Evolutionary conservation across 1,140 invertebrate genomes (phyloP), one percentile per base, ranked within the genome.

Genomic region (Drosophila guanche): DNA sequence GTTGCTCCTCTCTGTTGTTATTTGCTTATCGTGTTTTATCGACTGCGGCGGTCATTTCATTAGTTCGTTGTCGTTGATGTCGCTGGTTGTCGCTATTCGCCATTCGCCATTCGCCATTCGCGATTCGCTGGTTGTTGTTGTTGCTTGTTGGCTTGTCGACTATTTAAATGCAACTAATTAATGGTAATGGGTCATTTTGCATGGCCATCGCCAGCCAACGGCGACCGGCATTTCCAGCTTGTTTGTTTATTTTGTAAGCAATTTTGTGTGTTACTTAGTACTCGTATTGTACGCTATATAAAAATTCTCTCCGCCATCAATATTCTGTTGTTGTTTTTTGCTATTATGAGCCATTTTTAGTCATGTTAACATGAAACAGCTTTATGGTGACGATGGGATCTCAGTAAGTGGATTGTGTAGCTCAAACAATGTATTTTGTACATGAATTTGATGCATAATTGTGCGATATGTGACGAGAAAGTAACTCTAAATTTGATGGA

Each of bases 151-250:
- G 43, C 46, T 10, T 43, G 53, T 54, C 58, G 60, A 43, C 62
- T 69, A 57, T 84, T 84, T 84, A 84, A 84, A 85, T 74, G 81
- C 79, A 84, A 84, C 79, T 84, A 84, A 84, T 84, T 84, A 84
- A 86, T 69, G 81, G 80, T 84, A 84, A 84, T 84, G 81, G 80
- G 76, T 84, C 80, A 84, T 85, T 84, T 84, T 84, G 80, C 80
- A 84, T 84, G 80, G 72, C 80, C 80, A 85, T 84, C 72, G 77
- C 52, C 63, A 42, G 57, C 76, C 27, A 29, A 29, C 27, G 7
- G 27, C 6, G 27, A 72, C 67, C 67, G 57, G 47, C 54, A 70
- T 72, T 52, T 58, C 42, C 46, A 23, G 52, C 59, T 86, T 84
- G 81, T 85, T 84, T 84, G 81, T 80, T 85, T 76, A 79, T 85